Percentiles rank a stretch among this genome's conserved stretches.
Evolutionary conservation across 2,888 invertebrate genomes (phyloP).

Genomic region (Volucella bombylans): DNA sequence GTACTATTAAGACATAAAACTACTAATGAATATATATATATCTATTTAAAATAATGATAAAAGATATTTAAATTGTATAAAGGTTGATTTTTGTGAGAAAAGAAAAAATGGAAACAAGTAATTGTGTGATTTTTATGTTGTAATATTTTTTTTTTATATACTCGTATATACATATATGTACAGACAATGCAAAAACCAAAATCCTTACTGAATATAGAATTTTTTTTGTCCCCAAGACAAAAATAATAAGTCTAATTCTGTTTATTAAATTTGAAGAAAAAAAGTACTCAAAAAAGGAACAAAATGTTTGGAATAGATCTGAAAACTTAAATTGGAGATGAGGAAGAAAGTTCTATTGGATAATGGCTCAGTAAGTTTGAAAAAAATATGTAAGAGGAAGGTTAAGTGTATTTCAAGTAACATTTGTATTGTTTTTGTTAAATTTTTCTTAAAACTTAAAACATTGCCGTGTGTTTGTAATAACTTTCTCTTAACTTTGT

Average conservation of each 20-base stretch:
- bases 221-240: conserved; percentile 3
- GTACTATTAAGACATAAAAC: conserved; percentile 70
- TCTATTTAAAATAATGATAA: conserved; percentile 51
- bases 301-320: too few relatives aligned
- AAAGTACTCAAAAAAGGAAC: background rate
- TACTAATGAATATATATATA: conserved; percentile 56
- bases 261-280: background rate
- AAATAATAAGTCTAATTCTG: background rate
- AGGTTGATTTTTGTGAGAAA: conserved; percentile 35
- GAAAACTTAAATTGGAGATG: background rate
- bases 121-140: conserved; percentile 47
- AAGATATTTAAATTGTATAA: conserved; percentile 38
- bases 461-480: too few relatives aligned
- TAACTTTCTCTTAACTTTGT: too few relatives aligned
- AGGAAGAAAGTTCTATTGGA: too few relatives aligned
- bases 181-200: conserved; percentile 64
- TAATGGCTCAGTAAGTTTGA: too few relatives aligned
- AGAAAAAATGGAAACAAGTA: conserved; percentile 16
- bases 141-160: conserved; percentile 25
- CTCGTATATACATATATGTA: conserved; percentile 40
- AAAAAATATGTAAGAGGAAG: too few relatives aligned
- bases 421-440: too few relatives aligned
- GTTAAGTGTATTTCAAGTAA: too few relatives aligned
- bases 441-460: too few relatives aligned
- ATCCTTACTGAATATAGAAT: conserved; percentile 29